phyloP scores from a whole-genome alignment of 2,888 invertebrate species.

The Ormyrus labotus region DNA sequence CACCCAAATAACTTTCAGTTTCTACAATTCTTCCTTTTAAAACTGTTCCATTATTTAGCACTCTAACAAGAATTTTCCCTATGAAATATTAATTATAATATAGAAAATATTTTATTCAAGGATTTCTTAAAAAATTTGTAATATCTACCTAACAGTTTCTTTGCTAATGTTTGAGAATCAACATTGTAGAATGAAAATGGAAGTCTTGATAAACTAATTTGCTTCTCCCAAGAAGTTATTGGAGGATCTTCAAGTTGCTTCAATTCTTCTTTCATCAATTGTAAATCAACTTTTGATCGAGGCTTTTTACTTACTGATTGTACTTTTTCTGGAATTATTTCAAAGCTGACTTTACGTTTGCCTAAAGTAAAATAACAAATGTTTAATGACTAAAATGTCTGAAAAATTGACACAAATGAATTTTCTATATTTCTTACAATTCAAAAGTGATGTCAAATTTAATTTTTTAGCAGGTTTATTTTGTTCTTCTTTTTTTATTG shows the following conservation, averaged over 20 bases:
- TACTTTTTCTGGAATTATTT: slow-evolving; percentile 16
- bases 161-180: slow-evolving; percentile 77
- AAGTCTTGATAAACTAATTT: slow-evolving; percentile 66
- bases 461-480: slow-evolving; percentile 28
- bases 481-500: slow-evolving; percentile 36
- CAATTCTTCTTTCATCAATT: slow-evolving; percentile 58
- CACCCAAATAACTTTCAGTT: slow-evolving; percentile 84
- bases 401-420: not conserved
- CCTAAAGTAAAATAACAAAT: slow-evolving; percentile 26
- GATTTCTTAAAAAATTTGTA: slow-evolving; percentile 21
- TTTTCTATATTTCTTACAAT: slow-evolving; percentile 15
- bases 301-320: slow-evolving; percentile 25
- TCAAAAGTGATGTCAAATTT: slow-evolving; percentile 41
- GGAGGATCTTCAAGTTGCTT: slow-evolving; percentile 72
- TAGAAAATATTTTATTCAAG: not conserved
- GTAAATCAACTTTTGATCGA: slow-evolving; percentile 31
- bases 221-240: slow-evolving; percentile 65
- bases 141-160: slow-evolving; percentile 76
- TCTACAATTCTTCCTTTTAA: slow-evolving; percentile 83
- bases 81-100: not conserved
- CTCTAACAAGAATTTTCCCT: slow-evolving; percentile 81
- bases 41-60: slow-evolving; percentile 76
- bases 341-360: slow-evolving; percentile 38
- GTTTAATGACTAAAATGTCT: not conserved
- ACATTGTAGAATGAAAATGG: slow-evolving; percentile 74